Evolutionary conservation across 2,797 vertebrate species (phyloP).

Genomic region (Telmatherina bonti): DNA sequence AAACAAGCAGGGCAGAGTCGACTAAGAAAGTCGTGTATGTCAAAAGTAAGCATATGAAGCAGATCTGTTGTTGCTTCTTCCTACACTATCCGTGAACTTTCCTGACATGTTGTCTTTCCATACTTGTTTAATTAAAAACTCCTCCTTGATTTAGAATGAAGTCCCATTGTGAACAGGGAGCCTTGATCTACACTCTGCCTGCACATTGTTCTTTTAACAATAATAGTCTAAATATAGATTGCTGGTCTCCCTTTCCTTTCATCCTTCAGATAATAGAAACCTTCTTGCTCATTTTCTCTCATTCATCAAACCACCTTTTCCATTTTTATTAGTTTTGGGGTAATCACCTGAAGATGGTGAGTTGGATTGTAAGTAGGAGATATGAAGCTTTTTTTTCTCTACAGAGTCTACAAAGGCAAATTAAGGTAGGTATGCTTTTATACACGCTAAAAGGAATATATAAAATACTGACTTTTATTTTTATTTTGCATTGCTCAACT

Average conservation of each 20-base stretch:
- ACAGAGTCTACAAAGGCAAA: not conserved
- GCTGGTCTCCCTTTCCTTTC: conserved; percentile 51
- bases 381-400: conserved; percentile 2
- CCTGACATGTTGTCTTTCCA: conserved; percentile 24
- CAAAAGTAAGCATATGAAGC: not conserved
- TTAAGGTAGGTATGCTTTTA: not conserved
- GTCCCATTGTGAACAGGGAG: conserved; percentile 49
- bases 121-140: conserved; percentile 47
- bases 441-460: not conserved
- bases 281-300: conserved; percentile 44
- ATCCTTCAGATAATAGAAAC: conserved; percentile 52
- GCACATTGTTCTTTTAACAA: conserved; percentile 62
- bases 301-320: conserved; percentile 58
- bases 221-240: conserved; percentile 65
- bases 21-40: not conserved
- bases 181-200: conserved; percentile 60
- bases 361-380: conserved; percentile 16
- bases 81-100: conserved; percentile 24
- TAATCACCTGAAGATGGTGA: conserved; percentile 51
- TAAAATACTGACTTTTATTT: not conserved
- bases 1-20: not conserved
- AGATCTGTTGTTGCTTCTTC: not conserved
- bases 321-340: conserved; percentile 51
- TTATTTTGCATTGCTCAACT: not conserved
- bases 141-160: conserved; percentile 41